Percentiles rank a stretch among this genome's conserved stretches.
Evolutionary conservation across 1,140 invertebrate species (phyloP).

Genomic region (Babylonia areolata): DNA sequence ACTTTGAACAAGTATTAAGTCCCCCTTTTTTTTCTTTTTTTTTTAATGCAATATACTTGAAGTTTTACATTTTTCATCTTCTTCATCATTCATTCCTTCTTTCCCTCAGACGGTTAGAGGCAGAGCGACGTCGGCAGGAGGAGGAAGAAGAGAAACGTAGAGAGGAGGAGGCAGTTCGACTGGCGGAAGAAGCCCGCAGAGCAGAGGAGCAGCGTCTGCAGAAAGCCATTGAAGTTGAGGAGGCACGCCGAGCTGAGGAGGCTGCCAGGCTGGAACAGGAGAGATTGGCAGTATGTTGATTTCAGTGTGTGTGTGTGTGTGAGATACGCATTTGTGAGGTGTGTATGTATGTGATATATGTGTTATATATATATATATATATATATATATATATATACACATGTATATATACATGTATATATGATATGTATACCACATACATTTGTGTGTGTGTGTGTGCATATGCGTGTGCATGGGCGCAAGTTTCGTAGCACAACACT

Average conservation of each 20-base stretch:
- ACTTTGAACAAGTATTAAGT: too few species aligned
- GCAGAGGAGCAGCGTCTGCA: conserved; percentile 69
- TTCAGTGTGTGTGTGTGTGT: too few species aligned
- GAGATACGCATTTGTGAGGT: too few species aligned
- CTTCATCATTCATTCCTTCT: neutral
- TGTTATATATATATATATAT: too few species aligned
- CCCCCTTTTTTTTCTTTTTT: too few species aligned
- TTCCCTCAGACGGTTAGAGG: conserved; percentile 67
- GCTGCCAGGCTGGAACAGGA: conserved; percentile 65
- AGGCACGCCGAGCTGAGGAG: conserved; percentile 66
- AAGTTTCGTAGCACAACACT: too few species aligned
- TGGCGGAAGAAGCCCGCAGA: conserved; percentile 64
- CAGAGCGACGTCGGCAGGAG: conserved; percentile 63
- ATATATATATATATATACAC: too few species aligned
- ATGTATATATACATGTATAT: too few species aligned
- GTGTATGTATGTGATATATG: too few species aligned
- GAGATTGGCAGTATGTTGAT: conserved; percentile 43
- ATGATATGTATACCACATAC: too few species aligned
- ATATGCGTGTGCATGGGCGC: neutral
- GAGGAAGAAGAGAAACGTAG: conserved; percentile 58
- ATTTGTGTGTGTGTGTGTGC: neutral
- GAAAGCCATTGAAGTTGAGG: conserved; percentile 71
- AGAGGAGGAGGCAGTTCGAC: conserved; percentile 65
- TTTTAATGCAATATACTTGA: too few species aligned
- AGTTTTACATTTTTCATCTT: neutral